These are phyloP conservation scores for Astatotilapia flaviijosephi DNA, from an alignment of 2,113 vertebrate species.

Conservation along the genomic window DNA sequence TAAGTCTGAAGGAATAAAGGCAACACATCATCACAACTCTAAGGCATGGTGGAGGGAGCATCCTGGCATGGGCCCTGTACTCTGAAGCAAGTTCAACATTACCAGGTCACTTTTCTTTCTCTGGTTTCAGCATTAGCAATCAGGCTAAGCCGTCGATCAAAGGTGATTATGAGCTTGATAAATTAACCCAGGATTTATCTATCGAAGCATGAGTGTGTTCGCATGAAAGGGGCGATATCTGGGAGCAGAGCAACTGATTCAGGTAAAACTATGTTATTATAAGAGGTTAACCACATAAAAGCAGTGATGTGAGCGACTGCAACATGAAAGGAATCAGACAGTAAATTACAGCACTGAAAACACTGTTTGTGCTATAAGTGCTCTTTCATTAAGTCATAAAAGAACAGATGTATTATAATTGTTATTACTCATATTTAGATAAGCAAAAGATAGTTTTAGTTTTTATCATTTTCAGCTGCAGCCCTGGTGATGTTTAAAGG, in stretches of 20 bases:
- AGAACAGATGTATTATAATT: neutral
- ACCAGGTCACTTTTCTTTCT: neutral
- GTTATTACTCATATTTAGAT: neutral
- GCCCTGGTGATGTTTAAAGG: neutral
- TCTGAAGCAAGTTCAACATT: neutral
- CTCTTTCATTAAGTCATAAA: neutral
- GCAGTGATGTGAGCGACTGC: neutral
- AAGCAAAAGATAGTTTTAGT: neutral
- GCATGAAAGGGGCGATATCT: neutral
- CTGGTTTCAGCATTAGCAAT: neutral
- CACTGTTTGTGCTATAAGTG: neutral
- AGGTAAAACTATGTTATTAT: neutral
- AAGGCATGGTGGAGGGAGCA: neutral
- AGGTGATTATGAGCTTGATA: neutral
- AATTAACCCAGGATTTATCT: neutral
- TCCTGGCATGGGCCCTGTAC: neutral
- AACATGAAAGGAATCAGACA: neutral
- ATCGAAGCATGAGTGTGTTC: neutral
- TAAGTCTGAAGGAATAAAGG: neutral
- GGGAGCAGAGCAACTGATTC: neutral
- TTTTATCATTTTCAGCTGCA: neutral
- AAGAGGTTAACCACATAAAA: neutral
- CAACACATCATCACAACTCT: neutral
- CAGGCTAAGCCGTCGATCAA: rapidly evolving
- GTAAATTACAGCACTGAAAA: neutral